phyloP scores from a whole-genome alignment of 2,888 invertebrate species.

The Tetragonisca angustula region DNA sequence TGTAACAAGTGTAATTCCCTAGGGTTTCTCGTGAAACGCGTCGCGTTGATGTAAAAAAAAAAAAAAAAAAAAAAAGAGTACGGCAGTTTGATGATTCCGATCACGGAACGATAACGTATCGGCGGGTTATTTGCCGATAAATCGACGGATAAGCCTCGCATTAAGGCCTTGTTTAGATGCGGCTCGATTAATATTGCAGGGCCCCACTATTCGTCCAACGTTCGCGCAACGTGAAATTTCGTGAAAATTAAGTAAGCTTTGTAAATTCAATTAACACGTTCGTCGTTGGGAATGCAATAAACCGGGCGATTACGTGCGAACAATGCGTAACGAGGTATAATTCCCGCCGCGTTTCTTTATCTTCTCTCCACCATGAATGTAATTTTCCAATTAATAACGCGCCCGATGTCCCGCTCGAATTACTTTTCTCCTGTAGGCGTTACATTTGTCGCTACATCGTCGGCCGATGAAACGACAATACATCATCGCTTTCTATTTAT shows the following conservation, averaged over 20 bases:
- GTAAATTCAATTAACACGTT: background rate
- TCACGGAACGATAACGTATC: background rate
- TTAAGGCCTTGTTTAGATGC: background rate
- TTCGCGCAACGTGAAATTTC: background rate
- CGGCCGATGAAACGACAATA: background rate
- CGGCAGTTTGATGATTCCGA: background rate
- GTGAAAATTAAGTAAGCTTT: background rate
- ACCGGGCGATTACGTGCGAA: background rate
- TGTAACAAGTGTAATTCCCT: constrained; percentile 14
- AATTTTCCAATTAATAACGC: background rate
- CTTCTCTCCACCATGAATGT: background rate
- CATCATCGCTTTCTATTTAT: background rate
- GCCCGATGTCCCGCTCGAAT: background rate
- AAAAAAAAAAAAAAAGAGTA: no score
- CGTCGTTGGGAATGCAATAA: background rate
- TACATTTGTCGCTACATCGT: background rate
- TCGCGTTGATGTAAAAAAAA: background rate
- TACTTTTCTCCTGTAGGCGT: background rate
- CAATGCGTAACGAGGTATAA: no score
- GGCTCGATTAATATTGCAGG: background rate
- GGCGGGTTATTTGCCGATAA: background rate
- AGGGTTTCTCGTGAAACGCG: background rate
- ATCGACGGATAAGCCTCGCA: background rate
- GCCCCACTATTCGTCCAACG: background rate
- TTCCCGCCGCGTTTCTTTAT: background rate